phyloP scores from a whole-genome alignment of 2,797 vertebrate genomes.

The Smutsia temminckii region DNA sequence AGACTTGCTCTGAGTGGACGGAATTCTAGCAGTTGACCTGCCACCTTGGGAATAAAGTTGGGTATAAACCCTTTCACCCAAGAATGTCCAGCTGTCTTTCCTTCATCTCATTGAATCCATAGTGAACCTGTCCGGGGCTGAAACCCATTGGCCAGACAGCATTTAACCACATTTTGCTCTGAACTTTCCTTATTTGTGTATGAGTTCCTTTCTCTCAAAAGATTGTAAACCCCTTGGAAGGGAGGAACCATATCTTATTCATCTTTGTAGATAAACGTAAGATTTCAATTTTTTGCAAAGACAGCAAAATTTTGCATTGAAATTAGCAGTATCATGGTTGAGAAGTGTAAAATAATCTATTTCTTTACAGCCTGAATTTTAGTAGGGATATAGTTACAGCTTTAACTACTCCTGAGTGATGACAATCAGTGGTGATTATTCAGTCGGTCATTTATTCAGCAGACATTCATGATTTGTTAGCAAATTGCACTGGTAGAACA shows the following conservation, averaged over 20 bases:
- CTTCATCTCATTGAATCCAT: too few species aligned
- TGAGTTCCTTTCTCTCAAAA: neutral
- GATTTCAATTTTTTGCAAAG: conserved; percentile 26
- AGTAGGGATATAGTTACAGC: neutral
- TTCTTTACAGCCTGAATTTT: neutral
- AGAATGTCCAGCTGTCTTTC: too few species aligned
- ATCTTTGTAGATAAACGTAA: conserved; percentile 18
- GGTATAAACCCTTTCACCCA: too few species aligned
- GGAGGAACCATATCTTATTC: neutral
- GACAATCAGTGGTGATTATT: neutral
- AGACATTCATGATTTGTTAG: neutral
- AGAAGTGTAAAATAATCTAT: neutral
- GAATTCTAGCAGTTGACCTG: too few species aligned
- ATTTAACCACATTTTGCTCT: neutral
- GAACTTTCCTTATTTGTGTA: neutral
- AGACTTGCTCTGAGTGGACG: too few species aligned
- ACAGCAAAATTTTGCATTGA: neutral
- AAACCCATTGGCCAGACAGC: too few species aligned
- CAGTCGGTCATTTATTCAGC: neutral
- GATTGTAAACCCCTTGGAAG: neutral
- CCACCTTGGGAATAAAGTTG: too few species aligned
- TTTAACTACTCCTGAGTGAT: neutral
- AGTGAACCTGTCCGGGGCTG: too few species aligned
- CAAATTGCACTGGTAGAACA: neutral
- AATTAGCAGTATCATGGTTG: neutral